Conservation (phyloP, 1,140 invertebrate genomes). For the Chrysopa pallens region DNA sequence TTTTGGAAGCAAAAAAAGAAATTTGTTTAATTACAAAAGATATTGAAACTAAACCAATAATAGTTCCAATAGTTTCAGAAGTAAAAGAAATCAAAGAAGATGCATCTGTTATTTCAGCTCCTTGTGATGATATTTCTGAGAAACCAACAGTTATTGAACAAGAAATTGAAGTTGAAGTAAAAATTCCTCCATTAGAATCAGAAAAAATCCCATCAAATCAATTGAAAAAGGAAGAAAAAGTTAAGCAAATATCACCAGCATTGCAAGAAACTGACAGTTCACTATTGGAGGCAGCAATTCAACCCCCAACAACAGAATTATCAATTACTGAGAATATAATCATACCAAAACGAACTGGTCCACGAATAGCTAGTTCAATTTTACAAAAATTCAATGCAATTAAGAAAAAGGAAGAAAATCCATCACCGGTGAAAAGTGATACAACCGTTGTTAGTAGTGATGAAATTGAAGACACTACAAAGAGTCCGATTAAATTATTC, state of each 20-base stretch:
- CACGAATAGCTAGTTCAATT: conserved; percentile 19
- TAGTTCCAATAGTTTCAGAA: conserved; percentile 2
- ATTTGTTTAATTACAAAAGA: neutral
- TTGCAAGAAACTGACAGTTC: conserved; percentile 21
- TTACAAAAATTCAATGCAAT: conserved; percentile 19
- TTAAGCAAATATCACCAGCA: conserved; percentile 18
- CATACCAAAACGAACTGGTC: conserved; percentile 16
- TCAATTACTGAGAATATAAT: conserved; percentile 22
- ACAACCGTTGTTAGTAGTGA: neutral
- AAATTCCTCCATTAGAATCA: conserved; percentile 2
- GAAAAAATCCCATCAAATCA: conserved; percentile 6
- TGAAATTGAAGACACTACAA: too few relatives aligned
- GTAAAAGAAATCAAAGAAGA: conserved; percentile 5
- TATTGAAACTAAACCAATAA: neutral
- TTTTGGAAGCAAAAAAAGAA: neutral
- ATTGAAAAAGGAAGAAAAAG: conserved; percentile 5
- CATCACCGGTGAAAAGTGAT: conserved; percentile 14
- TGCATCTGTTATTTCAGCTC: neutral
- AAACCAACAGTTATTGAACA: neutral
- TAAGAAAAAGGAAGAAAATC: conserved; percentile 10
- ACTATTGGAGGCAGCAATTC: conserved; percentile 14
- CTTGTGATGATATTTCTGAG: neutral
- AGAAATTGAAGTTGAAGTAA: neutral
- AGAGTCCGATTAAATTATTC: neutral
- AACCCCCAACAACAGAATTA: conserved; percentile 22